Evolutionary conservation across 2,888 invertebrate species (phyloP).

Genomic region (Machimus atricapillus): DNA sequence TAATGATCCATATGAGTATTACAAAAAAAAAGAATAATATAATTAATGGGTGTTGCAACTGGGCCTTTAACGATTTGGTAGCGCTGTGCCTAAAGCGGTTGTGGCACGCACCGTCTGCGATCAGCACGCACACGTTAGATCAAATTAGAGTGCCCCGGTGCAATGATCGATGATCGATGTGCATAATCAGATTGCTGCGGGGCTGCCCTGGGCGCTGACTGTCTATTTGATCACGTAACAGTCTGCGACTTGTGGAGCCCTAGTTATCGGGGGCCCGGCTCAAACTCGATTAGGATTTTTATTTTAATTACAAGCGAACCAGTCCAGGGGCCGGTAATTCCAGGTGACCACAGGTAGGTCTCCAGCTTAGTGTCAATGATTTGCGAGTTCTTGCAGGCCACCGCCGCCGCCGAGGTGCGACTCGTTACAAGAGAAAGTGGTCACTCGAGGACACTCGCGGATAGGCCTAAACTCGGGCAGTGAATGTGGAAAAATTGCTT

Average conservation of each 20-base stretch:
- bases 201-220: not conserved
- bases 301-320: constrained; percentile 19
- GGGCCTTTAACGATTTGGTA: not conserved
- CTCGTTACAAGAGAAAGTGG: constrained; percentile 32
- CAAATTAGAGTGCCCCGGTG: not conserved
- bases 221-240: constrained; percentile 15
- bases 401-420: not conserved
- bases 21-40: not conserved
- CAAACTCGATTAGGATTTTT: constrained; percentile 37
- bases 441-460: constrained; percentile 22
- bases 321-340: not conserved
- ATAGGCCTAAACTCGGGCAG: not conserved
- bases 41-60: not conserved
- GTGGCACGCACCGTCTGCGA: not conserved
- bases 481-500: not conserved
- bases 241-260: not conserved
- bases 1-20: not conserved
- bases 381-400: constrained; percentile 17
- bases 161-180: constrained; percentile 10
- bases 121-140: not conserved
- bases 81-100: not conserved
- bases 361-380: not conserved
- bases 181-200: constrained; percentile 3
- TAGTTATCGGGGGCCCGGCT: not conserved
- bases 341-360: not conserved